Evolutionary conservation across 2,113 vertebrate species (phyloP), one percentile per base, ranked within the genome.

Genomic region (Ellobius talpinus): DNA sequence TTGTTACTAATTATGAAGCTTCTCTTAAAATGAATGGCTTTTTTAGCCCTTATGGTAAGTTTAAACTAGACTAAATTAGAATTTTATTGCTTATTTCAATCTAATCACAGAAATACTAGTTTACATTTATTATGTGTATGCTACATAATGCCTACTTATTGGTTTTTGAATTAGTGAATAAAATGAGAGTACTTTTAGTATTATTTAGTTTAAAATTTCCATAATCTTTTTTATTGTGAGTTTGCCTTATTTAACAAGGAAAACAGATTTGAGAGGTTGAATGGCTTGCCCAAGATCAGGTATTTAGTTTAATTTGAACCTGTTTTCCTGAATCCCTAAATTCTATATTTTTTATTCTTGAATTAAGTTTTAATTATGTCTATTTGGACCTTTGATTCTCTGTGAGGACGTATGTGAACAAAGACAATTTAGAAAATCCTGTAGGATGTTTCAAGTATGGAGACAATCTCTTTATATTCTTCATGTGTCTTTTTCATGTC

Each of bases 1-100:
- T 99, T 96, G 98, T 98, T 97, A 99, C 97, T 95, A 98, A 98
- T 93, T 99, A 98, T 96, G 99, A 99, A 98, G 85, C 97, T 36
- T 98, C 98, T 97, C 97, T 99, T 98, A 99, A 99, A 98, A 97
- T 97, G 1, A 98, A 98, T 97, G 98, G 98, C 88, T 97, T 98
- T 96, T 99, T 99, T 97, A 98, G 98, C 84, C 97, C 97, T 31
- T 97, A 97, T 87, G 98, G 98, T 99, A 98, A 98, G 98, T 98
- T 96, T 97, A 72, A 91, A 2, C 96, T 78, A 26, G 85, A 33
- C 72, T 77, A 70, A 97, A 12, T 0, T 1, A 50, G 31, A 97
- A 93, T 95, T 96, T 96, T 45, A 36, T 36, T 79, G 52, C 72
- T 94, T 42, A 85, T 92, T 97, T 98, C n/a, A 85, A 17, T 89